A percentile compares a stretch with the other conserved stretches of the same genome.
Conservation (phyloP, 1,140 invertebrate species). For the Dolichoris vasculosae region DNA sequence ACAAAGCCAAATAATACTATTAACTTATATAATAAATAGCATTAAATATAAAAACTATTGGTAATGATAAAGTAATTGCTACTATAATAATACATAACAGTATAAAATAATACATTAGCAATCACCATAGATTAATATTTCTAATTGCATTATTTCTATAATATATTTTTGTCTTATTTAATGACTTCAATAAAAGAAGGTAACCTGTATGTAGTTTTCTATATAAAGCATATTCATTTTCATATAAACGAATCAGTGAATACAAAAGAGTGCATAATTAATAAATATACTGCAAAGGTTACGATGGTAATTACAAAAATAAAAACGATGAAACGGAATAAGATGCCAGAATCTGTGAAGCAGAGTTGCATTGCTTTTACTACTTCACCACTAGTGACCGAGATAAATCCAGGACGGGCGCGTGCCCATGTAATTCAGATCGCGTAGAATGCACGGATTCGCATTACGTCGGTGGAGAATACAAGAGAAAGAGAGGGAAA, state of each 20-base stretch:
- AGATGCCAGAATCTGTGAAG: slow-evolving; percentile 30
- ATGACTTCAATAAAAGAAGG: too few species aligned
- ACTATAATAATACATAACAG: too few species aligned
- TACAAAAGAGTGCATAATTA: not conserved
- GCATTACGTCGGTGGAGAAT: slow-evolving; percentile 56
- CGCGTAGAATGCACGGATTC: slow-evolving; percentile 60
- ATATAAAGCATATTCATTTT: too few species aligned
- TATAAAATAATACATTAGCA: too few species aligned
- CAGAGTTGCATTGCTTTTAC: not conserved
- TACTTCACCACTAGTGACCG: not conserved
- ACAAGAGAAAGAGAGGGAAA: slow-evolving; percentile 47
- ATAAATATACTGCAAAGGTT: slow-evolving; percentile 14
- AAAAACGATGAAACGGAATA: slow-evolving; percentile 56
- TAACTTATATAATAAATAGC: too few species aligned
- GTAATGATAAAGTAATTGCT: too few species aligned
- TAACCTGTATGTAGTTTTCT: too few species aligned
- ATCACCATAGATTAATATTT: too few species aligned
- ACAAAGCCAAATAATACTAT: too few species aligned
- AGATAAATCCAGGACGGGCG: slow-evolving; percentile 52
- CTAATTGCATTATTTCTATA: too few species aligned
- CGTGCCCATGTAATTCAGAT: slow-evolving; percentile 61
- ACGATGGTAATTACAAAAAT: slow-evolving; percentile 23
- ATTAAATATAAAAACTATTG: too few species aligned
- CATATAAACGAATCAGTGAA: not conserved
- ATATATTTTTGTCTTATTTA: too few species aligned